A percentile compares a stretch with the other conserved stretches of the same genome.
phyloP scores from a whole-genome alignment of 1,140 invertebrate genomes.

The Heliothis subflexa region DNA sequence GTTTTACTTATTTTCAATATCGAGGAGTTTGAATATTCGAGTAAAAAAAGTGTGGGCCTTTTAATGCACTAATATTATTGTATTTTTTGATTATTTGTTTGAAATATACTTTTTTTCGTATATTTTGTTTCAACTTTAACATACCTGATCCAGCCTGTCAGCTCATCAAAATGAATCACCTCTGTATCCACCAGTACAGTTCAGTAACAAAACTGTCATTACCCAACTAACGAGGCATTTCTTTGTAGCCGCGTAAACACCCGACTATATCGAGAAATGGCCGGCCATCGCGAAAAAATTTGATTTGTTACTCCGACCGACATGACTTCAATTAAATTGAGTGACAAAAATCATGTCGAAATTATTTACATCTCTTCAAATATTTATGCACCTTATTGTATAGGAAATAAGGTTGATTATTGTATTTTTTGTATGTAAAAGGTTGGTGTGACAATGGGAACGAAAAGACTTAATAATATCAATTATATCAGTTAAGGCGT shows the following conservation, averaged over 20 bases:
- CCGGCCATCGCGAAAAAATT: conserved; percentile 77
- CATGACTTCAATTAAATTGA: conserved; percentile 75
- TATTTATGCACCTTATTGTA: conserved; percentile 43
- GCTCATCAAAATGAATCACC: conserved; percentile 52
- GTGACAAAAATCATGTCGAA: conserved; percentile 78
- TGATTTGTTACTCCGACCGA: conserved; percentile 77
- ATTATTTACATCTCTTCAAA: conserved; percentile 40
- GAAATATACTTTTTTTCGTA: too few species aligned
- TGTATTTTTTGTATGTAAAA: not conserved
- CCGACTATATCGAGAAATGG: conserved; percentile 67
- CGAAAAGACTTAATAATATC: conserved; percentile 74
- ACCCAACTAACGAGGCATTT: conserved; percentile 79
- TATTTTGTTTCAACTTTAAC: too few species aligned
- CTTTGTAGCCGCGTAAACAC: conserved; percentile 68
- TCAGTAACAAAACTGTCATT: conserved; percentile 79
- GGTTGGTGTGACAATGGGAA: conserved; percentile 67
- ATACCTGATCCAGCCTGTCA: not conserved
- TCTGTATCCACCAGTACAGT: conserved; percentile 64
- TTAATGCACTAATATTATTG: not conserved
- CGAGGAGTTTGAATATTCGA: too few species aligned
- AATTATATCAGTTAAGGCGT: conserved; percentile 80
- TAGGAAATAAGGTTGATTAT: conserved; percentile 17
- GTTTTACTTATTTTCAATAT: too few species aligned
- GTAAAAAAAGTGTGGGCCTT: not conserved
- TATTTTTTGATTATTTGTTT: not conserved